These are phyloP conservation scores for Festucalex cinctus DNA, from an alignment of 2,113 vertebrate genomes.

Conservation along the genomic window DNA sequence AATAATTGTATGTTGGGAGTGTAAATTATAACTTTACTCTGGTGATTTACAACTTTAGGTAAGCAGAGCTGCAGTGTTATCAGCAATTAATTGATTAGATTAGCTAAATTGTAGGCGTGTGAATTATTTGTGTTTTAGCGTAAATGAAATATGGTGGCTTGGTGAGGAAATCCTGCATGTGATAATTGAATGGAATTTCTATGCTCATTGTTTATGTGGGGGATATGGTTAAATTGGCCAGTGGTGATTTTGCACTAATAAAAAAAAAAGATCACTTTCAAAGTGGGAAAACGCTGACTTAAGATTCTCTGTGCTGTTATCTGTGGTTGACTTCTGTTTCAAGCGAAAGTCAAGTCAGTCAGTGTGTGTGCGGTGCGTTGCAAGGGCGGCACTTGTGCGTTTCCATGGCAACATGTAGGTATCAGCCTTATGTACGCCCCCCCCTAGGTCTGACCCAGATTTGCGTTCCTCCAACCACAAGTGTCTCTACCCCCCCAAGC, in stretches of 20 bases:
- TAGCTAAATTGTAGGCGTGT: too few relatives aligned
- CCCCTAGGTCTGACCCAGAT: constrained; percentile 64
- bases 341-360: constrained; percentile 56
- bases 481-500: constrained; percentile 21
- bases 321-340: constrained; percentile 41
- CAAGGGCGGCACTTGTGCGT: constrained; percentile 48
- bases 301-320: constrained; percentile 1
- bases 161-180: too few relatives aligned
- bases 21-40: too few relatives aligned
- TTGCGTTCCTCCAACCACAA: constrained; percentile 39
- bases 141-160: too few relatives aligned
- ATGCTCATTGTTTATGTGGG: too few relatives aligned
- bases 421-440: constrained; percentile 58
- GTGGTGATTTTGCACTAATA: too few relatives aligned
- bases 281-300: background rate
- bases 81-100: too few relatives aligned
- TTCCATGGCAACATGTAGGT: constrained; percentile 61
- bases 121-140: too few relatives aligned
- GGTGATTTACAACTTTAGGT: background rate
- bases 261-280: background rate
- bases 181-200: too few relatives aligned
- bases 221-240: too few relatives aligned
- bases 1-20: too few relatives aligned
- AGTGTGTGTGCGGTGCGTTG: background rate
- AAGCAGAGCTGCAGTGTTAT: too few relatives aligned